Conservation (phyloP, 2,888 invertebrate genomes). For the Muscina levida region DNA sequence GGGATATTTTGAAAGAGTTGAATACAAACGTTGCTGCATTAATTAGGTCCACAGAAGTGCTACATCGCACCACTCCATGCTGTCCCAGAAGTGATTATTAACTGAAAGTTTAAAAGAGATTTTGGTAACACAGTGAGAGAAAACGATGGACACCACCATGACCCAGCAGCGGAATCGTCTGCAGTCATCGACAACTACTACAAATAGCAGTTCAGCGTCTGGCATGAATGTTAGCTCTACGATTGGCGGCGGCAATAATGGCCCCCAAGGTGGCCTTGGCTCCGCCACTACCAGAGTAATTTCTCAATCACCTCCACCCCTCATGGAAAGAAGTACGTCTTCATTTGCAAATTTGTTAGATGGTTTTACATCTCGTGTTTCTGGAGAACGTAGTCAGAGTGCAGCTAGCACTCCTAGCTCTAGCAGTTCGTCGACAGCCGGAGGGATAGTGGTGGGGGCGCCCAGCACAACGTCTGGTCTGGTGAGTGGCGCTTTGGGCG, state of each 20-base stretch:
- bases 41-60: conserved; percentile 2
- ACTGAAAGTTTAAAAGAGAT: conserved; percentile 38
- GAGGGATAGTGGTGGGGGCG: conserved; percentile 45
- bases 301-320: conserved; percentile 66
- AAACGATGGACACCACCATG: conserved; percentile 68
- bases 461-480: conserved; percentile 71
- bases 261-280: conserved; percentile 33
- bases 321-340: conserved; percentile 68
- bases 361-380: conserved; percentile 76
- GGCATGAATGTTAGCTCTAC: conserved; percentile 49
- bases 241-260: conserved; percentile 45
- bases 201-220: conserved; percentile 50
- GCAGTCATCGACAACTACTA: conserved; percentile 64
- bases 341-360: conserved; percentile 77
- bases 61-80: conserved; percentile 5
- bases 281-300: conserved; percentile 17
- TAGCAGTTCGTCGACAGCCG: conserved; percentile 64
- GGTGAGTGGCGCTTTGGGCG: conserved; percentile 68
- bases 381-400: conserved; percentile 75
- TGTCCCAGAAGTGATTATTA: conserved; percentile 2
- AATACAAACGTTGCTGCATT: neutral
- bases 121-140: conserved; percentile 29
- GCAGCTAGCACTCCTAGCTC: conserved; percentile 75
- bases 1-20: neutral
- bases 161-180: conserved; percentile 67